phyloP scores from a whole-genome alignment of 2,113 vertebrate species.

The Sigmodon hispidus region DNA sequence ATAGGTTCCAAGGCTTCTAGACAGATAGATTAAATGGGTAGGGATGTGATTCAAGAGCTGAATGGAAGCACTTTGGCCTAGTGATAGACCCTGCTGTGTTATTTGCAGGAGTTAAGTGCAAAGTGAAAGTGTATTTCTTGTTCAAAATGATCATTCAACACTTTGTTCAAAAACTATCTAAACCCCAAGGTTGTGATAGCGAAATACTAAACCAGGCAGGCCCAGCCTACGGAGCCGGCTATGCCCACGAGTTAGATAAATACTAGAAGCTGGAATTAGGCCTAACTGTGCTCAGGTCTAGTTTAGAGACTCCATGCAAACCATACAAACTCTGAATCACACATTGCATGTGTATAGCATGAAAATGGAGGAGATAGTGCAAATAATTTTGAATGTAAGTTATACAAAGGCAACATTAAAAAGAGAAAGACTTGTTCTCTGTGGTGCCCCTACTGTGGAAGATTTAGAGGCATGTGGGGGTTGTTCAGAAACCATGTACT shows the following conservation, averaged over 20 bases:
- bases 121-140: slow-evolving; percentile 21
- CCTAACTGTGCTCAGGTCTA: neutral
- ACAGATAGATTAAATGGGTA: neutral
- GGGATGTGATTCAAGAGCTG: neutral
- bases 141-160: neutral
- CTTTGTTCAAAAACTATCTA: neutral
- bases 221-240: neutral
- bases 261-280: neutral
- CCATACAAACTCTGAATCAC: neutral
- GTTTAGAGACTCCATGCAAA: neutral
- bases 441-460: neutral
- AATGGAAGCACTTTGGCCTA: slow-evolving; percentile 16
- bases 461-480: neutral
- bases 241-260: neutral
- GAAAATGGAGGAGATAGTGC: neutral
- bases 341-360: neutral
- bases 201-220: neutral
- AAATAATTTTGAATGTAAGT: neutral
- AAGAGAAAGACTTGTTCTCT: neutral
- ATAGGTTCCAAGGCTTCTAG: slow-evolving; percentile 4
- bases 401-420: neutral
- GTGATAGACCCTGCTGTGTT: neutral
- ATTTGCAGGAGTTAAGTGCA: neutral
- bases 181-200: neutral
- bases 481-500: slow-evolving; percentile 19